phyloP scores from a whole-genome alignment of 2,797 vertebrate genomes.

The Thamnophis elegans region DNA sequence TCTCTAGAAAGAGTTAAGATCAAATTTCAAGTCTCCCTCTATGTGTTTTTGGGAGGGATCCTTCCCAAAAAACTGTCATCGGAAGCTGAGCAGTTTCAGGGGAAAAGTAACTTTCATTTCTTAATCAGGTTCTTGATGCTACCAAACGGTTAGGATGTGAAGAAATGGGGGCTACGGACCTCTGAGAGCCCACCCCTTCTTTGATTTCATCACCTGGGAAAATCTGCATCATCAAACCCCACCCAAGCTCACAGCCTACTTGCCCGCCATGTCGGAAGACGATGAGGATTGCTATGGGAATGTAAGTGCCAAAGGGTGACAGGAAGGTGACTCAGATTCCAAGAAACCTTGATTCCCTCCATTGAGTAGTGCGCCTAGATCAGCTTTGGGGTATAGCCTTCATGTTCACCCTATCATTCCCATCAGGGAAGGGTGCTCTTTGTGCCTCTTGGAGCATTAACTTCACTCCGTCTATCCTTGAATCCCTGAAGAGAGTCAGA shows the following conservation, averaged over 20 bases:
- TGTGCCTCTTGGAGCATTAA: neutral
- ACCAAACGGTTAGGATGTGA: slow-evolving; percentile 94
- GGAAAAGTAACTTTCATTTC: slow-evolving; percentile 3
- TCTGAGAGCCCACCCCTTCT: slow-evolving; percentile 91
- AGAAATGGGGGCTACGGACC: slow-evolving; percentile 91
- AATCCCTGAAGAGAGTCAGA: neutral
- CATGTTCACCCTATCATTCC: neutral
- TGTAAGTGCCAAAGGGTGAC: slow-evolving; percentile 70
- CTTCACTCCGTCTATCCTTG: neutral
- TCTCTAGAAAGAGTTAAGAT: neutral
- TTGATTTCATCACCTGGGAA: slow-evolving; percentile 90
- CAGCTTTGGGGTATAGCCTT: neutral
- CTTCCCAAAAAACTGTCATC: neutral
- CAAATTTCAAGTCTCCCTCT: neutral
- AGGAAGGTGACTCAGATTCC: neutral
- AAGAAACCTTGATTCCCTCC: neutral
- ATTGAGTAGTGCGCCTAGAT: neutral
- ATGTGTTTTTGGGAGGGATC: neutral
- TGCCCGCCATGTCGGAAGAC: slow-evolving; percentile 98
- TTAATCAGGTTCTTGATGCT: slow-evolving; percentile 87
- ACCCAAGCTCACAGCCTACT: slow-evolving; percentile 94
- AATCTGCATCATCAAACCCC: slow-evolving; percentile 91
- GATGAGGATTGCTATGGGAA: slow-evolving; percentile 99
- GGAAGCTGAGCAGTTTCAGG: neutral
- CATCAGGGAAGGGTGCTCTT: neutral